These are phyloP conservation scores for Pristionchus arcanus DNA, from an alignment of 2,888 invertebrate species.

Conservation along the genomic window DNA sequence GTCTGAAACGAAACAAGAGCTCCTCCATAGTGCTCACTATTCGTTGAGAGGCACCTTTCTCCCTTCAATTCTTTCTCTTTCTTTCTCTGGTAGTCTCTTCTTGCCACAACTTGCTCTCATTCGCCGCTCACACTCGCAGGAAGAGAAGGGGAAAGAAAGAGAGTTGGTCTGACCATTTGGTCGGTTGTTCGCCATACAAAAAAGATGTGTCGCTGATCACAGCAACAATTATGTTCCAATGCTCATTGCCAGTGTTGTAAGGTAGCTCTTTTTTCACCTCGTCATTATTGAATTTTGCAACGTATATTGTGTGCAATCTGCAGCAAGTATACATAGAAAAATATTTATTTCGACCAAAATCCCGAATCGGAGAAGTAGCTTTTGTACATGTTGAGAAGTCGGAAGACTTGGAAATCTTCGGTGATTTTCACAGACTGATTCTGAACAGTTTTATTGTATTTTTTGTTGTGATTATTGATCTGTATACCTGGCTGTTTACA, in stretches of 20 bases:
- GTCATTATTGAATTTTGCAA: too few species aligned
- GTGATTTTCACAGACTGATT: not conserved
- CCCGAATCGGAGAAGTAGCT: not conserved
- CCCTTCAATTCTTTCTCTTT: not conserved
- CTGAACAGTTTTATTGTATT: not conserved
- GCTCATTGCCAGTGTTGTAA: too few species aligned
- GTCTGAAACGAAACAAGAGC: not conserved
- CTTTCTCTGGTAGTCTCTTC: not conserved
- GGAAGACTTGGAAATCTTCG: constrained; percentile 11
- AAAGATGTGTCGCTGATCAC: not conserved
- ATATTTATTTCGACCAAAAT: not conserved
- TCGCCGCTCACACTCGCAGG: not conserved
- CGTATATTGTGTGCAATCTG: too few species aligned
- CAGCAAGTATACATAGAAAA: too few species aligned
- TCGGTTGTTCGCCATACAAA: not conserved
- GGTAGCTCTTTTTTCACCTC: not conserved
- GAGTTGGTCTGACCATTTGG: not conserved
- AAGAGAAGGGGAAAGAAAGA: not conserved
- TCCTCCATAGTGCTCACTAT: not conserved
- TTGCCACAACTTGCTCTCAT: not conserved
- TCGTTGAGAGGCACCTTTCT: not conserved
- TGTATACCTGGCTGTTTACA: not conserved
- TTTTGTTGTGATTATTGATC: not conserved
- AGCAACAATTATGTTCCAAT: not conserved
- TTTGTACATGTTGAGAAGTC: not conserved